Evolutionary conservation across 2,113 vertebrate species (phyloP), one percentile per base, ranked within the genome.

Genomic region (Trichomycterus rosablanca): DNA sequence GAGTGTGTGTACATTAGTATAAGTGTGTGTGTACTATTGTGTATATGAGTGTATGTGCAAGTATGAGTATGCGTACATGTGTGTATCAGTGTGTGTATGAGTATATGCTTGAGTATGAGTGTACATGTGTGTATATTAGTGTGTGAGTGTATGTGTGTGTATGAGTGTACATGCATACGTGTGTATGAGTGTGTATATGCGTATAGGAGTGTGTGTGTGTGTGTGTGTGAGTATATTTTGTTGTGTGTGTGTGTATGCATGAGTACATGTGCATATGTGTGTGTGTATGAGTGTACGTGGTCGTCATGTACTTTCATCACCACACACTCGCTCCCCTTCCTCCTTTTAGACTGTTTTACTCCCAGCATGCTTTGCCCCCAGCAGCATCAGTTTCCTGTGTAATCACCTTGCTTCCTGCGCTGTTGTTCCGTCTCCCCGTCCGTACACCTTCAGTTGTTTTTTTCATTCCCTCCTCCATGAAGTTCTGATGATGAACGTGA

Each of bases 401-500:
- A 51, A 57, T 66, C 60, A 53, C 37, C 26, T 63, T 48, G 34
- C 55, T 70, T 76, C 59, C 63, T 59, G 67, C 20, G 2, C 18
- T 10, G 9, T 23, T 11, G 18, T 24, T 34, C 18, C 8, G 14
- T 22, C 3, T 15, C 23, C 28, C 28, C 15, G 19, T 45, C 26
- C 24, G 3, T 32, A 58, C 7, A 1, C 4, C 19, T 19, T 18
- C 4, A 30, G 3, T 30, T 30, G 26, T 24, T 44, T 11, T 56
- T 55, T 53, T 32, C 26, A 10, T 32, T 11, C 7, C 24, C 57
- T 63, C 15, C 24, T 6, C 48, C 62, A 82, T 67, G 53, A 30
- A 15, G 28, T 15, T 18, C n/a, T 23, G 1, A 22, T 2, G 20
- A 53, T 84, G 81, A 86, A 79, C 76, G 71, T 86, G 15, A 82